Evolutionary conservation across 2,797 vertebrate species (phyloP), one percentile per base, ranked within the genome.

Genomic region (Schizopygopsis malacanthus): DNA sequence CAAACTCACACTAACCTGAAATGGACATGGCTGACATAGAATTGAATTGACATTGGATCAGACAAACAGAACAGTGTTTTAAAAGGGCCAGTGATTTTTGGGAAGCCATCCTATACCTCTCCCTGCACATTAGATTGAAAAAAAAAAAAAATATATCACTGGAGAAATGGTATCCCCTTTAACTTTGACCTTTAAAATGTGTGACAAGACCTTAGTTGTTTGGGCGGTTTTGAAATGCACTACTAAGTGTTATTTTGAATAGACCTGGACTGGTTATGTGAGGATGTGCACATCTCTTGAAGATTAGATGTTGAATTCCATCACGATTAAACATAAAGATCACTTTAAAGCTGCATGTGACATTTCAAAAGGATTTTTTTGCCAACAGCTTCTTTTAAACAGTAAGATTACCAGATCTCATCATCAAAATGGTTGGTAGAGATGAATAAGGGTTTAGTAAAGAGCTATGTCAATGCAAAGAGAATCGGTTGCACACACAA

Each of bases 301-400:
- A 81, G 79, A 81, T 81, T 45, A 50, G 79, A 65, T 80, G 6
- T 37, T 37, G 7, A 81, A 72, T 37, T 69, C 63, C 33, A 41
- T 82, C 33, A 72, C n/a, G 37, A 71, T 37, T n/a, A 70, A 20
- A 37, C 54, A 15, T 28, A 83, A 71, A 52, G 54, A 75, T 63
- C 37, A 18, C 70, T 37, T 61, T 59, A 72, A 61, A 73, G 81
- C 10, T n/a, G 2, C 43, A 43, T 43, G 20, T n/a, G 81, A 50
- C 25, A 75, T 83, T 82, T 63, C 20, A 45, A 37, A 28, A 75
- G 4, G 12, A n/a, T 47, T 47, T 65, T 28, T 25, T 54, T 20
- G 11, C 15, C 4, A 54, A 28, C 67, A 28, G 28, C 16, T 82
- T 73, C 45, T 63, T 75, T 59, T 61, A 12, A 45, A 15, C 52